Evolutionary conservation across 2,888 invertebrate genomes (phyloP), one percentile per base, ranked within the genome.

Genomic region (Acutogordius australiensis): DNA sequence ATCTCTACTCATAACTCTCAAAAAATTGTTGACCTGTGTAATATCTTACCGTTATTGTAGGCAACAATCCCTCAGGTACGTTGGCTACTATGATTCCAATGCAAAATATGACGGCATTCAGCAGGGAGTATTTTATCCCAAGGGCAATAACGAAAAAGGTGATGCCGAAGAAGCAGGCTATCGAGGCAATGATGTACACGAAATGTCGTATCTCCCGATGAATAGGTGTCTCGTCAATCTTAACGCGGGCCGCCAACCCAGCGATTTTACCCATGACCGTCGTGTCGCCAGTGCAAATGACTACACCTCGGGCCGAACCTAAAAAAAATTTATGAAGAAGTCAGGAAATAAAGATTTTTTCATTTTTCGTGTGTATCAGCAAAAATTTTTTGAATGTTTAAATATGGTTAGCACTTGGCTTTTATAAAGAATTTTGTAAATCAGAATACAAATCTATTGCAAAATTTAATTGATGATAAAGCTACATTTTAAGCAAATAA

Each of bases 1-100:
- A n/a, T n/a, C n/a, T n/a, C n/a, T n/a, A n/a, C n/a, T n/a, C n/a
- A n/a, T n/a, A n/a, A n/a, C n/a, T n/a, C n/a, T n/a, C n/a, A n/a
- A n/a, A n/a, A n/a, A n/a, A n/a, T n/a, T n/a, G n/a, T n/a, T n/a
- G n/a, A n/a, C n/a, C n/a, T n/a, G n/a, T n/a, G n/a, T n/a, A n/a
- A n/a, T n/a, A 37, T 68, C 69, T 69, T 67, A 80, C 94, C 62
- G 94, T 97, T 64, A 97, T 94, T 65, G 94, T 97, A 65, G 94
- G 94, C 67, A 97, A 77, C 45, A 94, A 78, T 76, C 94, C 91
- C 78, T 97, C 94, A 51, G 94, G 94, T 67, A 97, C 94, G 75
- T 97, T 97, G 64, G 94, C 97, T 64, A 97, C 94, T 75, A 97
- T 97, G 74, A 97, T 94, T 62, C 94, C 94, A 72, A 97, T 97